A percentile compares a stretch with the other conserved stretches of the same genome.
phyloP scores from a whole-genome alignment of 1,140 invertebrate genomes.

The Ostrea edulis region DNA sequence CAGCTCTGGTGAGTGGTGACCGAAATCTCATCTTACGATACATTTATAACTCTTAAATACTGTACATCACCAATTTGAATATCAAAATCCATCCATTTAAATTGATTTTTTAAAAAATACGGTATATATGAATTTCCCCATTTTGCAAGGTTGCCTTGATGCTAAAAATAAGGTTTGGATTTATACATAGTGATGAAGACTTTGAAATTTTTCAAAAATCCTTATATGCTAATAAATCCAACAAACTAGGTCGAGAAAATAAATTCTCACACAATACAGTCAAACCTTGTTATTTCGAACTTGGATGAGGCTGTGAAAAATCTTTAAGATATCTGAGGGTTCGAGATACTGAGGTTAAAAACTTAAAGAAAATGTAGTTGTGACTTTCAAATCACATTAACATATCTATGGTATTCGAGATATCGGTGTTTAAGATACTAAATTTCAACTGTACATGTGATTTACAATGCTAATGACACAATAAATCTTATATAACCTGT shows the following conservation, averaged over 20 bases:
- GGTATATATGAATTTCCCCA: too few relatives aligned
- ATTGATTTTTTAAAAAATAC: neutral
- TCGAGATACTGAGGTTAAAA: neutral
- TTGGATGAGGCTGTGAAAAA: neutral
- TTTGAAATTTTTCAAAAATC: neutral
- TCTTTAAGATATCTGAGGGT: neutral
- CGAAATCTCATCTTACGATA: neutral
- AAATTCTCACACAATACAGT: neutral
- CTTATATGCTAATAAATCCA: neutral
- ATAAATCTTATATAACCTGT: neutral
- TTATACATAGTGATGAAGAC: neutral
- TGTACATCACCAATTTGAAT: too few relatives aligned
- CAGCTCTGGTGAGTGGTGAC: neutral
- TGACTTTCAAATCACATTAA: too few relatives aligned
- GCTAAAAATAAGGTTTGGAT: too few relatives aligned
- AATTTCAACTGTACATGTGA: neutral
- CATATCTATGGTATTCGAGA: too few relatives aligned
- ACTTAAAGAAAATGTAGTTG: too few relatives aligned
- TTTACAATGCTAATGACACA: neutral
- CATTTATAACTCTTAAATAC: neutral
- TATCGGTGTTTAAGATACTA: neutral
- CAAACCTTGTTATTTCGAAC: neutral
- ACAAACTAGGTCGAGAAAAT: neutral
- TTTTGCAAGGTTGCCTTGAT: too few relatives aligned
- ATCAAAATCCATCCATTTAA: neutral